Conservation (phyloP, 2,113 vertebrate genomes). For the Perca flavescens region DNA sequence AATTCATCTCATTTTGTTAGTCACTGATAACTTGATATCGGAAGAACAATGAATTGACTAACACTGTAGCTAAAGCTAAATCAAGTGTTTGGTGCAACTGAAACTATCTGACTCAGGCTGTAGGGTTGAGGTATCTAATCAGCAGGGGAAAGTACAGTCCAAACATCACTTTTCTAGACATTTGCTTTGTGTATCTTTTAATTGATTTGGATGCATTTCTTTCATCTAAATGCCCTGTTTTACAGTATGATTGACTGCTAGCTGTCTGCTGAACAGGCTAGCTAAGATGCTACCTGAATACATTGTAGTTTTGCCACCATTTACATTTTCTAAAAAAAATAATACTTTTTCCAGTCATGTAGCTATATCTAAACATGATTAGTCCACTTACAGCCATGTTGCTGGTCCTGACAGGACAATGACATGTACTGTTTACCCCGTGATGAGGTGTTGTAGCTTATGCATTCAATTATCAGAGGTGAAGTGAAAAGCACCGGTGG, state of each 20-base stretch:
- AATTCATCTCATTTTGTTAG: constrained; percentile 4
- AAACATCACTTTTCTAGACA: constrained; percentile 30
- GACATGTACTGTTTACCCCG: not conserved
- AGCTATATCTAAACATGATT: not conserved
- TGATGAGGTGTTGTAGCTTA: not conserved
- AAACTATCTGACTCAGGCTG: not conserved
- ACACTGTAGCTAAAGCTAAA: not conserved
- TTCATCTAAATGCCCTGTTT: not conserved
- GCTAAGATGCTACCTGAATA: not conserved
- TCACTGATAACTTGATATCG: constrained; percentile 3
- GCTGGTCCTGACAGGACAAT: not conserved
- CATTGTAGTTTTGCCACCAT: too few relatives aligned
- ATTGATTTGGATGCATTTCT: not conserved
- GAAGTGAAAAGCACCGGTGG: not conserved
- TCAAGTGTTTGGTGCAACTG: constrained; percentile 12
- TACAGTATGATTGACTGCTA: not conserved
- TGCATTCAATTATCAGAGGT: not conserved
- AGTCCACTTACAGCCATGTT: not conserved
- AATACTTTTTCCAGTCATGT: too few relatives aligned
- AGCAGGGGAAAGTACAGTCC: constrained; percentile 33
- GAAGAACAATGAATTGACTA: not conserved
- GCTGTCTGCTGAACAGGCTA: not conserved
- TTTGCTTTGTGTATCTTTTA: constrained; percentile 12
- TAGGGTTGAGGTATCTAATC: constrained; percentile 19
- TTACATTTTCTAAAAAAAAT: not conserved